Percentiles rank a stretch among this genome's conserved stretches.
These are phyloP conservation scores for Monodelphis domestica DNA, from an alignment of 2,797 vertebrate species.

Conservation along the genomic window DNA sequence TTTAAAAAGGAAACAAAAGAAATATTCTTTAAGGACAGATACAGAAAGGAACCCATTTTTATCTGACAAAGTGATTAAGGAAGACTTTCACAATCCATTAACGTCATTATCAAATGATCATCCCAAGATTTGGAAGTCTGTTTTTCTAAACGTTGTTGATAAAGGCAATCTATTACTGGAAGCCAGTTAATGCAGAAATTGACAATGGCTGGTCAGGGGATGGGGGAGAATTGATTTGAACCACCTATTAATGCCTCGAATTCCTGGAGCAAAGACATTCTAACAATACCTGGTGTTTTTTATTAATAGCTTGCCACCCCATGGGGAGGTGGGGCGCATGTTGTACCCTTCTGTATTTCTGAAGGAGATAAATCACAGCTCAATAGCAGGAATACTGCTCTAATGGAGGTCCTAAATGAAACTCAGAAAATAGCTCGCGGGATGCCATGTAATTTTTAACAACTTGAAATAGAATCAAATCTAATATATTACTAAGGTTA, in stretches of 20 bases:
- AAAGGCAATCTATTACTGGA: background rate
- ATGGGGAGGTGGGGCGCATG: background rate
- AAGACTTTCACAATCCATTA: background rate
- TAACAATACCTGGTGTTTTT: background rate
- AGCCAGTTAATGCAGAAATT: constrained; percentile 1
- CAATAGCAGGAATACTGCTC: background rate
- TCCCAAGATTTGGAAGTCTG: background rate
- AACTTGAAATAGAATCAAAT: background rate
- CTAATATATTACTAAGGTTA: background rate
- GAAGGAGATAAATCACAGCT: background rate
- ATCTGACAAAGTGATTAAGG: background rate
- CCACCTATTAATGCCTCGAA: background rate
- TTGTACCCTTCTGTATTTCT: background rate
- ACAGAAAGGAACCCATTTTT: background rate
- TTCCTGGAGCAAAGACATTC: background rate
- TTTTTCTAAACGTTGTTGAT: background rate
- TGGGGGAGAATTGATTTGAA: background rate
- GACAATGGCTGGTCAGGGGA: background rate
- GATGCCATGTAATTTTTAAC: background rate
- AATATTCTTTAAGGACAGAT: background rate
- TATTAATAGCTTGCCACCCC: background rate
- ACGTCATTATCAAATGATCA: background rate
- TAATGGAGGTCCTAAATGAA: background rate
- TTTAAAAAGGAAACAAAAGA: background rate
- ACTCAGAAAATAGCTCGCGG: background rate